phyloP scores from a whole-genome alignment of 2,888 invertebrate species.

The Hirtodrosophila cameraria region DNA sequence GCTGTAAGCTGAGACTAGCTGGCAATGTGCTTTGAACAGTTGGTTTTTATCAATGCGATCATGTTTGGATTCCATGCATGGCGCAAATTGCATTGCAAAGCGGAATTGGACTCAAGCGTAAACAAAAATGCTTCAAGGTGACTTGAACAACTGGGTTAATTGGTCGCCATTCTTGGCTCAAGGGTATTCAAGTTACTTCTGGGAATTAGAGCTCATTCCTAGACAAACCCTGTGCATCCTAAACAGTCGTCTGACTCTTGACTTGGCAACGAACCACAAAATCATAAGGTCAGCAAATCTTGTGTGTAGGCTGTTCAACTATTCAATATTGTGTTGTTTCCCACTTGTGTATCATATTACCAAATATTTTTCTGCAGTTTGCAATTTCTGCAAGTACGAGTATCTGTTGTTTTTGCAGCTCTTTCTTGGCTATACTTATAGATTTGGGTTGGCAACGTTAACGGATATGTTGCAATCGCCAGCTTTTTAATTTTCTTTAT shows the following conservation, averaged over 20 bases:
- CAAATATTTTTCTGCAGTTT: conserved; percentile 9
- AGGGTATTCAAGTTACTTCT: conserved; percentile 5
- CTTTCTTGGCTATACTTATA: conserved; percentile 22
- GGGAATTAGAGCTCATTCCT: conserved; percentile 2
- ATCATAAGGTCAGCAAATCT: conserved; percentile 46
- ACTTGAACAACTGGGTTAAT: conserved; percentile 50
- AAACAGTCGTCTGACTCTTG: conserved; percentile 7
- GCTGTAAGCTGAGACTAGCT: conserved; percentile 58
- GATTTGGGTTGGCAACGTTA: conserved; percentile 36
- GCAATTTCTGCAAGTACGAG: conserved; percentile 3
- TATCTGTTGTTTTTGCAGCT: conserved; percentile 20
- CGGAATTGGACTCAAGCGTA: conserved; percentile 38
- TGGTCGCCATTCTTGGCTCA: conserved; percentile 30
- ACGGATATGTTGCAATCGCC: conserved; percentile 55
- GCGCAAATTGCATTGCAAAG: conserved; percentile 51
- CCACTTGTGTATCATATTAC: conserved; percentile 50
- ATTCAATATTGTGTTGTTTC: conserved; percentile 27
- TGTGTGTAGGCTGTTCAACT: conserved; percentile 20
- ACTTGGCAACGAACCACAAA: conserved; percentile 24
- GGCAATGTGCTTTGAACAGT: conserved; percentile 12
- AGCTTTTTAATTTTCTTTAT: conserved; percentile 6
- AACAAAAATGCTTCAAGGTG: conserved; percentile 45
- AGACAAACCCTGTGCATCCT: conserved; percentile 9
- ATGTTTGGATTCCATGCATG: conserved; percentile 15
- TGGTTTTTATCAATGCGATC: conserved; percentile 59